Percentiles rank a stretch among this genome's conserved stretches.
These are phyloP conservation scores for Ibidorhyncha struthersii DNA, from an alignment of 2,113 vertebrate genomes.

Conservation along the genomic window DNA sequence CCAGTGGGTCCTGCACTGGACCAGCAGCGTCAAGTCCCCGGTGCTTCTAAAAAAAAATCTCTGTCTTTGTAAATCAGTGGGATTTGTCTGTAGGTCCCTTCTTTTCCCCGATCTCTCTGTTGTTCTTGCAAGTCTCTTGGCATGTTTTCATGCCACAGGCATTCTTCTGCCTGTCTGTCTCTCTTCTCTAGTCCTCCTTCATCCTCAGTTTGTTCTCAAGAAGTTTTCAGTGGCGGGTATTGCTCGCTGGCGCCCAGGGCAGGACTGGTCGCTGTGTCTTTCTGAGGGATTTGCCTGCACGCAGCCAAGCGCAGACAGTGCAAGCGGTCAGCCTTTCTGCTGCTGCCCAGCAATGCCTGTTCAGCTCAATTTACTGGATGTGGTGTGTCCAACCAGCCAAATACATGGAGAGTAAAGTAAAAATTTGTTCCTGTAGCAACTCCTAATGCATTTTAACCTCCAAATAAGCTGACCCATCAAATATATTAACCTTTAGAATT, in stretches of 20 bases:
- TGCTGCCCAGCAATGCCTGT: background rate
- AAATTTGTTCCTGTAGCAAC: background rate
- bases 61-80: background rate
- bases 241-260: accelerated
- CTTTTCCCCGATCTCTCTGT: accelerated
- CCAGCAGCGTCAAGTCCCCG: background rate
- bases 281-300: background rate
- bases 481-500: background rate
- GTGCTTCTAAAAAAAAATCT: background rate
- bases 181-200: background rate
- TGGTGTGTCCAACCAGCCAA: background rate
- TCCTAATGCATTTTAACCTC: background rate
- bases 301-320: background rate
- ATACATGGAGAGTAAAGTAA: background rate
- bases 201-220: background rate
- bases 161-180: background rate
- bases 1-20: background rate
- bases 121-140: background rate
- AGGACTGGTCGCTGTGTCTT: background rate
- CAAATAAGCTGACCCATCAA: background rate
- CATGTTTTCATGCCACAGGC: background rate
- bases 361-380: background rate
- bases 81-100: background rate
- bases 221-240: background rate
- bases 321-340: background rate